Percentiles rank a stretch among this genome's conserved stretches.
These are phyloP conservation scores for Scaptomyza montana DNA, from an alignment of 1,140 invertebrate species.

Conservation along the genomic window DNA sequence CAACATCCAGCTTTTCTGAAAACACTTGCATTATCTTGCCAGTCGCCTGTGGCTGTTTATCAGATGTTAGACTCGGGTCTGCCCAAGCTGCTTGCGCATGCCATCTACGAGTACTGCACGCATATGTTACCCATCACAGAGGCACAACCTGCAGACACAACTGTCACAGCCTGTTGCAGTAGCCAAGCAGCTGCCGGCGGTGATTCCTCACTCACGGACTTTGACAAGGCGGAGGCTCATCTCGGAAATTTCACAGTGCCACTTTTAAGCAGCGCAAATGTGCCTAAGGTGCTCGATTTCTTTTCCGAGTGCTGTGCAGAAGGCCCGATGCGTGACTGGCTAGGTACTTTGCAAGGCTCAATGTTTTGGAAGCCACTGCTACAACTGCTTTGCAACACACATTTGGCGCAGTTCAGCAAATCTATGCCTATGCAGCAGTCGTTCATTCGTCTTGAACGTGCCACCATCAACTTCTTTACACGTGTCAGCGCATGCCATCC, in stretches of 20 bases:
- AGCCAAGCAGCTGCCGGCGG: slow-evolving; percentile 28
- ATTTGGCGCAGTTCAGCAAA: slow-evolving; percentile 79
- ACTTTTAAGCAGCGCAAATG: slow-evolving; percentile 69
- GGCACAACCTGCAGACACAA: not conserved
- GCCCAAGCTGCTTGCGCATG: slow-evolving; percentile 87
- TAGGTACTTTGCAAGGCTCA: slow-evolving; percentile 90
- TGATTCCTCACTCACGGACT: slow-evolving; percentile 83
- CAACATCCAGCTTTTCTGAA: slow-evolving; percentile 88
- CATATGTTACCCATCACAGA: slow-evolving; percentile 52
- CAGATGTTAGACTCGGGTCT: slow-evolving; percentile 91
- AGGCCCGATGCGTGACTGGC: slow-evolving; percentile 93
- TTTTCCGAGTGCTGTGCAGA: slow-evolving; percentile 91
- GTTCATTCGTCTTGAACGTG: slow-evolving; percentile 88
- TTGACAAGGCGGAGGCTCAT: slow-evolving; percentile 84
- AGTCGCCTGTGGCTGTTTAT: slow-evolving; percentile 89
- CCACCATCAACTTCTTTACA: slow-evolving; percentile 90
- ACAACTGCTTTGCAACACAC: slow-evolving; percentile 88
- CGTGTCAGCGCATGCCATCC: slow-evolving; percentile 93
- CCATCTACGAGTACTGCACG: slow-evolving; percentile 86
- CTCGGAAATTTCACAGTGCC: slow-evolving; percentile 24
- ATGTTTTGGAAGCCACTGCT: slow-evolving; percentile 93
- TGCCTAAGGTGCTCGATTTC: slow-evolving; percentile 90
- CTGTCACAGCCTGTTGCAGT: slow-evolving; percentile 18
- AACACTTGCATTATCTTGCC: slow-evolving; percentile 90
- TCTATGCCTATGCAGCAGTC: slow-evolving; percentile 85